phyloP scores from a whole-genome alignment of 2,113 vertebrate genomes.

The Lates calcarifer region DNA sequence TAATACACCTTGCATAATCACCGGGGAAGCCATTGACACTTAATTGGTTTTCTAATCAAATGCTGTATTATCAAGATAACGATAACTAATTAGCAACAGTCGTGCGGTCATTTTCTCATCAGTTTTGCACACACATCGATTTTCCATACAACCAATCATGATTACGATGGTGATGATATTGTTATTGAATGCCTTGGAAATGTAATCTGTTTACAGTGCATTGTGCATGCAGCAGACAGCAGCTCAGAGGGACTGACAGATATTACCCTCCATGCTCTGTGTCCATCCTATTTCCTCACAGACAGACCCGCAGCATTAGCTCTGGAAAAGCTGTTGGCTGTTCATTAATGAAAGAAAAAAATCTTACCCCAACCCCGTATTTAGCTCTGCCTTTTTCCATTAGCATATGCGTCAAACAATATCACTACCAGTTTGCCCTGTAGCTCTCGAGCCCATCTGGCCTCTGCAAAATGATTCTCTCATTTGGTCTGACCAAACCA shows the following conservation, averaged over 20 bases:
- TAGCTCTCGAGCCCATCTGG: conserved; percentile 19
- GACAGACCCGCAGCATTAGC: conserved; percentile 27
- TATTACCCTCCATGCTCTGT: conserved; percentile 30
- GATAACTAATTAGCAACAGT: conserved; percentile 72
- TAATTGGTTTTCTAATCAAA: conserved; percentile 73
- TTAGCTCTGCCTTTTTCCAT: conserved; percentile 61
- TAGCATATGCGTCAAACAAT: conserved; percentile 55
- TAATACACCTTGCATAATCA: conserved; percentile 59
- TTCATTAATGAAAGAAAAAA: conserved; percentile 45
- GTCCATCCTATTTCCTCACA: background rate
- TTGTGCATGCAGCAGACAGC: conserved; percentile 2
- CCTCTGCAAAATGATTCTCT: conserved; percentile 36
- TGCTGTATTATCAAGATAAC: conserved; percentile 65
- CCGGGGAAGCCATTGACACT: conserved; percentile 59
- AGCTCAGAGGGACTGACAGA: conserved; percentile 30
- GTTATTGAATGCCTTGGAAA: conserved; percentile 57
- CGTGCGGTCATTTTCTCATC: conserved; percentile 68
- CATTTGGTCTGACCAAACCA: conserved; percentile 38
- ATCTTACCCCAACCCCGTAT: background rate
- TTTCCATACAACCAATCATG: conserved; percentile 49
- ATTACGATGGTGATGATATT: conserved; percentile 46
- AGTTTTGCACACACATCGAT: conserved; percentile 60
- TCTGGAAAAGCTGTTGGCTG: conserved; percentile 37
- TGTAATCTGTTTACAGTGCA: conserved; percentile 37
- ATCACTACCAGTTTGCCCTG: conserved; percentile 51